Evolutionary conservation across 1,140 invertebrate species (phyloP).

Genomic region (Coelopa frigida): DNA sequence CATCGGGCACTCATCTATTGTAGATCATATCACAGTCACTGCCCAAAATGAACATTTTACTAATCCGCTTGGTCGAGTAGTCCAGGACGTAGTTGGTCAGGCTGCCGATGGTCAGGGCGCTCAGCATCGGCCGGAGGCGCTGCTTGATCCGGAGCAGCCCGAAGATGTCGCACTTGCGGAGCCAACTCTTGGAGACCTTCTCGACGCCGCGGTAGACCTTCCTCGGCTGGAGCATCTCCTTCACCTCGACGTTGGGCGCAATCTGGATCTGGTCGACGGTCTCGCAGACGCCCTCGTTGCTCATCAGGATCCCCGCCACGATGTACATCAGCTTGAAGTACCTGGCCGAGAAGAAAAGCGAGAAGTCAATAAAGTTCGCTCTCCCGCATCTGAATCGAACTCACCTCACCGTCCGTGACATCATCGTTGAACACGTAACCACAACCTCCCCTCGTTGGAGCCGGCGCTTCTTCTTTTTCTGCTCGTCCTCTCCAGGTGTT

Average conservation of each 20-base stretch:
- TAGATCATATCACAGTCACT: slow-evolving; percentile 44
- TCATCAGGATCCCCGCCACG: slow-evolving; percentile 38
- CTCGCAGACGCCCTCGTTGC: slow-evolving; percentile 40
- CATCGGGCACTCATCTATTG: slow-evolving; percentile 18
- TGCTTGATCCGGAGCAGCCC: slow-evolving; percentile 4
- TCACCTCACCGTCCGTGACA: slow-evolving; percentile 41
- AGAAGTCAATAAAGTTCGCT: neutral
- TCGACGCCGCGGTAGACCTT: neutral
- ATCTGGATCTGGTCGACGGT: slow-evolving; percentile 42
- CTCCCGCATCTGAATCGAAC: slow-evolving; percentile 6
- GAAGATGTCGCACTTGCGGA: slow-evolving; percentile 4
- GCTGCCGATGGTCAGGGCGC: slow-evolving; percentile 31
- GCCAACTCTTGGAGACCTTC: slow-evolving; percentile 1
- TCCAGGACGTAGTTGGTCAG: slow-evolving; percentile 34
- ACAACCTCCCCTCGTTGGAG: too few species aligned
- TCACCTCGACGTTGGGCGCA: slow-evolving; percentile 38
- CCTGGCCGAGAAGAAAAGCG: slow-evolving; percentile 16
- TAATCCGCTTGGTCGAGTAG: slow-evolving; percentile 30
- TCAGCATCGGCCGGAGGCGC: slow-evolving; percentile 5
- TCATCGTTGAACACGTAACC: slow-evolving; percentile 25
- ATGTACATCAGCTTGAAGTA: slow-evolving; percentile 42
- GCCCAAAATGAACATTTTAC: slow-evolving; percentile 31
- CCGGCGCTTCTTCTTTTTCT: too few species aligned
- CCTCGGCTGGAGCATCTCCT: slow-evolving; percentile 11
- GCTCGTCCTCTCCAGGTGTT: too few species aligned